Percentiles rank a stretch among this genome's conserved stretches.
phyloP scores from a whole-genome alignment of 92 coral and sea anemone species.

The Heliopora coerulea region DNA sequence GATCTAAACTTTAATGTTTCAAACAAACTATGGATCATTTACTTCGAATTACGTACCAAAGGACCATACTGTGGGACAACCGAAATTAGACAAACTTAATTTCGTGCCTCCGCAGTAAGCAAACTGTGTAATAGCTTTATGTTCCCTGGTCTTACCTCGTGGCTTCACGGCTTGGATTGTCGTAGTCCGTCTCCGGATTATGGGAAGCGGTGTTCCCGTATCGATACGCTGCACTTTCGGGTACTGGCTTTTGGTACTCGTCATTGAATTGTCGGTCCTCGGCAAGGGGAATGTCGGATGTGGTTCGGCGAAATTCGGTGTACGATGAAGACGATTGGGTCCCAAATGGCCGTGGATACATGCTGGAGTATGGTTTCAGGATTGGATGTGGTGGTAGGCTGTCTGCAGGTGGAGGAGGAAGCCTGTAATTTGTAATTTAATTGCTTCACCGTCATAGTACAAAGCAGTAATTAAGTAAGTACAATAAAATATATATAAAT shows the following conservation, averaged over 20 bases:
- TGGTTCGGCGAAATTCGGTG: conserved; percentile 26
- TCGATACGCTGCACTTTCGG: conserved; percentile 22
- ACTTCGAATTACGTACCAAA: too few relatives aligned
- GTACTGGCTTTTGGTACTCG: conserved; percentile 28
- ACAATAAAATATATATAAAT: too few relatives aligned
- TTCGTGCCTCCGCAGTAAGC: too few relatives aligned
- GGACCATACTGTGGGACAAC: too few relatives aligned
- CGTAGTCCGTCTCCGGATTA: conserved; percentile 35
- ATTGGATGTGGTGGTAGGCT: conserved; percentile 11
- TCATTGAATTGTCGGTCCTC: conserved; percentile 37
- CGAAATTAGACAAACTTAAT: too few relatives aligned
- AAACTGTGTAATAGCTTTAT: too few relatives aligned
- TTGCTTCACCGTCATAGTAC: too few relatives aligned
- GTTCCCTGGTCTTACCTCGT: conserved; percentile 29
- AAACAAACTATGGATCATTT: too few relatives aligned
- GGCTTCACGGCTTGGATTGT: conserved; percentile 25
- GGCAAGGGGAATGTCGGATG: neutral
- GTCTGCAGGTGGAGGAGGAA: conserved; percentile 33
- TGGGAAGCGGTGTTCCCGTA: conserved; percentile 37
- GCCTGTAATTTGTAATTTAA: too few relatives aligned
- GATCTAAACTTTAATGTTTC: too few relatives aligned
- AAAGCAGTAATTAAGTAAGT: too few relatives aligned
- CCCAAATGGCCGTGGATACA: conserved; percentile 38
- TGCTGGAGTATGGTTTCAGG: conserved; percentile 22
- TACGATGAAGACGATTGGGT: conserved; percentile 29